Evolutionary conservation across 2,888 invertebrate genomes (phyloP).

Genomic region (Calliphora vomitoria): DNA sequence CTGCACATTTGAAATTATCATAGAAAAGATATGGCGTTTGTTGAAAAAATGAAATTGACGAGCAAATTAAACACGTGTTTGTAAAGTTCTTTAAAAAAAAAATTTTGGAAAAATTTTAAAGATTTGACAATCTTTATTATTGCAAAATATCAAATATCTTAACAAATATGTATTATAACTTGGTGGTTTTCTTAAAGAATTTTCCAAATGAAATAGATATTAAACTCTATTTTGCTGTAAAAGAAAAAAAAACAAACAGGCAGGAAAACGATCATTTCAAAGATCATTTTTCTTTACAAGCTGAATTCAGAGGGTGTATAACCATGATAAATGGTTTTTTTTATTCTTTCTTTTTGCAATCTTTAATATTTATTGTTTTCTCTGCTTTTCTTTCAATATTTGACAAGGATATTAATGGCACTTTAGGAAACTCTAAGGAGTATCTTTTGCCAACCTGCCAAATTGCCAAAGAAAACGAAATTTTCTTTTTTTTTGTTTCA

Average conservation of each 20-base stretch:
- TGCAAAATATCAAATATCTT: slow-evolving; percentile 68
- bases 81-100: background rate
- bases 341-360: background rate
- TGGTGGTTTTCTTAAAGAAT: slow-evolving; percentile 27
- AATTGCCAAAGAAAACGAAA: slow-evolving; percentile 40
- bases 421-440: slow-evolving; percentile 28
- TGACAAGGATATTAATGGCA: slow-evolving; percentile 68
- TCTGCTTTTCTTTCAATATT: slow-evolving; percentile 38
- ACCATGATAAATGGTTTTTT: slow-evolving; percentile 70
- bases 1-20: background rate
- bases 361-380: slow-evolving; percentile 31
- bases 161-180: slow-evolving; percentile 13
- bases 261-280: slow-evolving; percentile 35
- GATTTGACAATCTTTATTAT: no score
- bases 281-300: slow-evolving; percentile 12
- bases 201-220: slow-evolving; percentile 59
- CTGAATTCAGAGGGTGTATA: slow-evolving; percentile 45
- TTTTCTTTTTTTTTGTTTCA: slow-evolving; percentile 1
- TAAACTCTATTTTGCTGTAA: slow-evolving; percentile 16
- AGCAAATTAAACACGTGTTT: background rate
- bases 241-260: slow-evolving; percentile 16
- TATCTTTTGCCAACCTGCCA: slow-evolving; percentile 52
- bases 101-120: no score
- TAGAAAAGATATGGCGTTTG: slow-evolving; percentile 38
- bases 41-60: background rate